These are phyloP conservation scores for Eurystomus gularis DNA, from an alignment of 2,113 vertebrate species.

Conservation along the genomic window DNA sequence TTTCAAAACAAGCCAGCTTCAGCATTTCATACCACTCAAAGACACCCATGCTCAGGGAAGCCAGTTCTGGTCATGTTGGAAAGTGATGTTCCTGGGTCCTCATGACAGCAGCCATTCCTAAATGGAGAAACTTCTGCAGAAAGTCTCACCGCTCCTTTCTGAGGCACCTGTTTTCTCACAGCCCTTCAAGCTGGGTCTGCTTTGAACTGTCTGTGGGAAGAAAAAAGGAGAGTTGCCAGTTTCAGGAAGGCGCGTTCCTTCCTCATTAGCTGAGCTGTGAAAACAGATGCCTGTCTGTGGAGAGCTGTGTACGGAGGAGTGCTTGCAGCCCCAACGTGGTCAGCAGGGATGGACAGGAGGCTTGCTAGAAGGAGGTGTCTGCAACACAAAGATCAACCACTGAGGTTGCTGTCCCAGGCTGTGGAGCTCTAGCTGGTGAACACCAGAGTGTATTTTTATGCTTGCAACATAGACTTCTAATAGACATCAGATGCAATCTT, in stretches of 20 bases:
- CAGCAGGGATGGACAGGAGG: not conserved
- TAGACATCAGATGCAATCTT: not conserved
- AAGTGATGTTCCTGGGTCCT: not conserved
- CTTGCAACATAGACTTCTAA: not conserved
- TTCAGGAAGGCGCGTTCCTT: not conserved
- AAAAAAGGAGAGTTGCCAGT: not conserved
- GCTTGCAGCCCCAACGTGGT: not conserved
- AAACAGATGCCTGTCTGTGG: not conserved
- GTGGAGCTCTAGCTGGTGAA: not conserved
- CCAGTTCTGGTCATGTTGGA: rapidly evolving
- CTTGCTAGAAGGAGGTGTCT: not conserved
- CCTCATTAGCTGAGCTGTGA: too few relatives aligned
- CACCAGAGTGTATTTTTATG: not conserved
- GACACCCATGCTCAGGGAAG: not conserved
- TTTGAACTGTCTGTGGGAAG: not conserved
- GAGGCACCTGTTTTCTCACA: not conserved
- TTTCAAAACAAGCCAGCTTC: not conserved
- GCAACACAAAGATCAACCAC: not conserved
- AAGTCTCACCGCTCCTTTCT: not conserved
- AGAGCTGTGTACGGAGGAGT: not conserved
- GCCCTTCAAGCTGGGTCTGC: not conserved
- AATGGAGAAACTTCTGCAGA: not conserved
- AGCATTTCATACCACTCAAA: not conserved
- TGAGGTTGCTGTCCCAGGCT: not conserved
- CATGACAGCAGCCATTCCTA: rapidly evolving